A percentile compares a stretch with the other conserved stretches of the same genome.
phyloP scores from a whole-genome alignment of 2,888 invertebrate genomes.

The Isotomurus palustris region DNA sequence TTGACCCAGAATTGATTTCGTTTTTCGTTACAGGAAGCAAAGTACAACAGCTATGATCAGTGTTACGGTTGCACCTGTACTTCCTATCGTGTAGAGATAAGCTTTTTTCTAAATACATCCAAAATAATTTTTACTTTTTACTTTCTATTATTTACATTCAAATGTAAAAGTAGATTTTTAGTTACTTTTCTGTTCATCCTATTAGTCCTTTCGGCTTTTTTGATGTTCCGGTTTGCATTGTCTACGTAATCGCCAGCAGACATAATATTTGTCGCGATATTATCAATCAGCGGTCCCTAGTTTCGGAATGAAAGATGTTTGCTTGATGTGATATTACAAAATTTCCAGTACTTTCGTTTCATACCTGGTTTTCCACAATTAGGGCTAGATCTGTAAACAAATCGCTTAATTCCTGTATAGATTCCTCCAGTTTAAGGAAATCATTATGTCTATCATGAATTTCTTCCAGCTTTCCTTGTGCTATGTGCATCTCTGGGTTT shows the following conservation, averaged over 20 bases:
- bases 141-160: not conserved
- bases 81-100: not conserved
- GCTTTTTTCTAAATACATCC: not conserved
- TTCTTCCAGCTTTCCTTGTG: slow-evolving; percentile 62
- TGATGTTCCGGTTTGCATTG: not conserved
- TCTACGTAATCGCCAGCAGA: not conserved
- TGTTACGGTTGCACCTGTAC: not conserved
- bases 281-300: slow-evolving; percentile 5
- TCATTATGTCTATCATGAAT: slow-evolving; percentile 78
- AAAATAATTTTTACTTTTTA: not conserved
- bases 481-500: slow-evolving; percentile 30
- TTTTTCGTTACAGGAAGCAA: not conserved
- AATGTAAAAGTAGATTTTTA: slow-evolving; percentile 1
- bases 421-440: slow-evolving; percentile 72
- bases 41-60: not conserved
- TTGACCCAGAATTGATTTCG: not conserved
- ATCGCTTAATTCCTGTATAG: slow-evolving; percentile 70
- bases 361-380: slow-evolving; percentile 69
- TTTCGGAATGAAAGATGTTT: not conserved
- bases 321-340: not conserved
- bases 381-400: slow-evolving; percentile 79
- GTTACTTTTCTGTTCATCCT: not conserved
- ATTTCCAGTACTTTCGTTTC: not conserved
- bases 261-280: not conserved
- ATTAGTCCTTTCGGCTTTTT: not conserved